Percentiles rank a stretch among this genome's conserved stretches.
phyloP scores from a whole-genome alignment of 2,888 invertebrate species.

The Andricus quercusramuli region DNA sequence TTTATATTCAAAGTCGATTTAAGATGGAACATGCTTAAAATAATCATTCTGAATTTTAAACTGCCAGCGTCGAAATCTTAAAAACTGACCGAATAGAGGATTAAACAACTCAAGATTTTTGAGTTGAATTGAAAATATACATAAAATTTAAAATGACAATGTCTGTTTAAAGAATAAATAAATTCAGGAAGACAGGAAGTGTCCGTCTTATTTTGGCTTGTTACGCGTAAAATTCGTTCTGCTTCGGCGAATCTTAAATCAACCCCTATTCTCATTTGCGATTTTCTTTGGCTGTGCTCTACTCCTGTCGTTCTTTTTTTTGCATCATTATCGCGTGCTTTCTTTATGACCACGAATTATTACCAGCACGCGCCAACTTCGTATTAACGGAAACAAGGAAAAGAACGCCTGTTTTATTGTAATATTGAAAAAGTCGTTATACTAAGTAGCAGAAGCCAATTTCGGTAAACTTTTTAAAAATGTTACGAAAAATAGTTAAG shows the following conservation, averaged over 20 bases:
- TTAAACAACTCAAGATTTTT: too few relatives aligned
- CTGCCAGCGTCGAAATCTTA: too few relatives aligned
- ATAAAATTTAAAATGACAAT: background rate
- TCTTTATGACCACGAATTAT: conserved; percentile 63
- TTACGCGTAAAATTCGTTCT: background rate
- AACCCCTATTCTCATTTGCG: background rate
- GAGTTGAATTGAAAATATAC: background rate
- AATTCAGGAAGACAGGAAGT: background rate
- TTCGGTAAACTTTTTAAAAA: background rate
- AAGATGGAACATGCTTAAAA: too few relatives aligned
- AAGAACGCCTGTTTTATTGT: background rate
- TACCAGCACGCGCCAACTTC: conserved; percentile 68
- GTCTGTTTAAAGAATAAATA: background rate
- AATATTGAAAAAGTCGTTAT: background rate
- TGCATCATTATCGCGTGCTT: conserved; percentile 62
- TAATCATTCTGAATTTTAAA: too few relatives aligned
- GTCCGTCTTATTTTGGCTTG: background rate
- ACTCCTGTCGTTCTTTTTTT: background rate
- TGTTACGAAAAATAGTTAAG: background rate
- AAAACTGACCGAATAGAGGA: too few relatives aligned
- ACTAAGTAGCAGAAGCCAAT: background rate
- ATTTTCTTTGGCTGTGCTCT: background rate
- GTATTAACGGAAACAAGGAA: conserved; percentile 65
- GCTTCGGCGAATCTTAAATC: background rate
- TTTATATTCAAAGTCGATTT: too few relatives aligned